Percentiles rank a stretch among this genome's conserved stretches.
Conservation (phyloP, 2,797 vertebrate genomes). For the Oceanodroma leucorhoa region DNA sequence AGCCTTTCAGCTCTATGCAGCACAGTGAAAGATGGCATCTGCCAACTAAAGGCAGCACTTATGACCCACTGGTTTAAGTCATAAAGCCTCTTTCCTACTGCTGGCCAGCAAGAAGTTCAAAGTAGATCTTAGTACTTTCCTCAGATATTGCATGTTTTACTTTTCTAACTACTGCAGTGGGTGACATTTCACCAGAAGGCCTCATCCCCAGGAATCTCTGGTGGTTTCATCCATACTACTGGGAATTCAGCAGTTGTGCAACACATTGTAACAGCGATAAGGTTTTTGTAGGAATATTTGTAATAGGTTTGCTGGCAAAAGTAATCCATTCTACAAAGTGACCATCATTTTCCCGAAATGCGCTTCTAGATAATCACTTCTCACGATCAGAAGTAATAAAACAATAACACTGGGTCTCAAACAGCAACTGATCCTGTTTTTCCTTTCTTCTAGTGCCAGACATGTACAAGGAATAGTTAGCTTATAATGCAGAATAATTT, state of each 20-base stretch:
- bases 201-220: neutral
- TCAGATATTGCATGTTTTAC: neutral
- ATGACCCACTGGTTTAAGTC: neutral
- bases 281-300: neutral
- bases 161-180: neutral
- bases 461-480: neutral
- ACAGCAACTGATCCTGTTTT: neutral
- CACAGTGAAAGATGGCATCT: neutral
- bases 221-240: neutral
- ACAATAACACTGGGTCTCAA: neutral
- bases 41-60: neutral
- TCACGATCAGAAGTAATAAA: neutral
- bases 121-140: neutral
- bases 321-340: conserved; percentile 16
- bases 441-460: neutral
- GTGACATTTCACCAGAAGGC: neutral
- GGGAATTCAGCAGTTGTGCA: neutral
- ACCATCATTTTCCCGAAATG: conserved; percentile 19
- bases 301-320: conserved; percentile 23
- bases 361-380: neutral
- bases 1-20: neutral
- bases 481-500: neutral
- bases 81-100: neutral
- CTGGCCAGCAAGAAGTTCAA: neutral
- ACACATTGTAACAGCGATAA: neutral